phyloP scores from a whole-genome alignment of 2,797 vertebrate species.

The Cephalopachus bancanus region DNA sequence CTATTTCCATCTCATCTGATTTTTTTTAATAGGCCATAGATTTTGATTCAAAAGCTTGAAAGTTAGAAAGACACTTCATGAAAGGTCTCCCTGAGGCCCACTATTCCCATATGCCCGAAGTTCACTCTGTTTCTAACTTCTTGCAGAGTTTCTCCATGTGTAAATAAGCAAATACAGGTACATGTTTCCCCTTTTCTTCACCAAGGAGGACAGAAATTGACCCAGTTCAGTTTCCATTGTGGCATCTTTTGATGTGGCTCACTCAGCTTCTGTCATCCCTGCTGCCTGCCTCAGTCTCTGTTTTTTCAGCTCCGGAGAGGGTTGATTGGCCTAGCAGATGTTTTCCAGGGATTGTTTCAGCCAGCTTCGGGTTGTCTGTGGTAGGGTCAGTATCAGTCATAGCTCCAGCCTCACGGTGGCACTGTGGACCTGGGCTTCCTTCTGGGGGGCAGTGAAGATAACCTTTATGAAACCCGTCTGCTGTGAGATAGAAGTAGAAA shows the following conservation, averaged over 20 bases:
- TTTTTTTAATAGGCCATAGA: background rate
- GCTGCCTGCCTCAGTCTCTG: background rate
- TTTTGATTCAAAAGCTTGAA: background rate
- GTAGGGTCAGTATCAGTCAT: background rate
- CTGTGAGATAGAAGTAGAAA: constrained; percentile 6
- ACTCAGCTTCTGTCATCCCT: background rate
- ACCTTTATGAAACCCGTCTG: background rate
- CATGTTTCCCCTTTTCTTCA: background rate
- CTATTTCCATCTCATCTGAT: background rate
- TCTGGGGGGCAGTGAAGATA: background rate
- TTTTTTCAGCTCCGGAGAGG: background rate
- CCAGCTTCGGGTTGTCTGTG: background rate
- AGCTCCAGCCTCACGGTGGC: background rate
- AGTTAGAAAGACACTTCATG: background rate
- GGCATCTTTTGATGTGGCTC: background rate
- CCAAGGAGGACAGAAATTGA: background rate
- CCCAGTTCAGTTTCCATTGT: background rate
- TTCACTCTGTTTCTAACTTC: background rate
- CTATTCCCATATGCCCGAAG: background rate
- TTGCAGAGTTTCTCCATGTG: background rate
- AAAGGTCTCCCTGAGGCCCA: background rate
- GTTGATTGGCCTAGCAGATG: background rate
- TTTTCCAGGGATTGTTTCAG: background rate
- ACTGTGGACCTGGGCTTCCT: background rate
- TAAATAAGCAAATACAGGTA: background rate